Base-by-base conservation (phyloP, 2,113 vertebrate species). In the Ceyx melanurus region DNA sequence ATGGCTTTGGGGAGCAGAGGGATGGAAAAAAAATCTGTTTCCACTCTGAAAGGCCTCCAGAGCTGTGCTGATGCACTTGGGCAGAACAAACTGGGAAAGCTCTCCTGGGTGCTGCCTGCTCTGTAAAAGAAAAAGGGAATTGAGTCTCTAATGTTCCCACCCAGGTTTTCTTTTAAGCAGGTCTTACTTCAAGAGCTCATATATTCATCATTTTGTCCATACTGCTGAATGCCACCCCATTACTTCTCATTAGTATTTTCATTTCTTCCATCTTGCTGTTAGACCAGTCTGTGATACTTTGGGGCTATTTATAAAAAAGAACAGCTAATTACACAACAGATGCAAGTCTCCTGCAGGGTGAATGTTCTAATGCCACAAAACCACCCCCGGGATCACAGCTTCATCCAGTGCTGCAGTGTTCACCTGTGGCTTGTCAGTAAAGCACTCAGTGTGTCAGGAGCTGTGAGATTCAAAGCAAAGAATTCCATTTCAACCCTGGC, bases 241-340 rank as follows among this genome's bases (percentile, higher is more conserved):
- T 90, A 82, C 42, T 89, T 81, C 65, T 89, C 57, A 79, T 80
- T 64, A 92, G 45, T 79, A 53, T 45, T 77, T 93, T 61, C 22
- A 71, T 56, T 84, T 91, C 46, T 37, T 89, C 51, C 64, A 53
- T 43, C 45, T 82, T 91, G 75, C 74, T 82, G 21, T 74, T 82
- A 92, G 83, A 92, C 50, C 65, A 94, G 28, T 46, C 74, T 82
- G 50, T 56, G 65, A 46, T 74, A 72, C 62, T 71, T 84, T 18
- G 43, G 35, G 43, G 21, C 26, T 79, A 78, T 73, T 75, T 82
- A 84, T 75, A 42, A 93, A 86, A 94, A 68, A 33, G 77, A 83
- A 79, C 85, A 94, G 37, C 54, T 94, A 94, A 94, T 92, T 86
- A 94, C 40, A 51, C 29, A 93, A 54, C 72, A 94, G 73, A 80